Evolutionary conservation across 1,140 invertebrate genomes (phyloP), one percentile per base, ranked within the genome.

Genomic region (Zeugodacus cucurbitae): DNA sequence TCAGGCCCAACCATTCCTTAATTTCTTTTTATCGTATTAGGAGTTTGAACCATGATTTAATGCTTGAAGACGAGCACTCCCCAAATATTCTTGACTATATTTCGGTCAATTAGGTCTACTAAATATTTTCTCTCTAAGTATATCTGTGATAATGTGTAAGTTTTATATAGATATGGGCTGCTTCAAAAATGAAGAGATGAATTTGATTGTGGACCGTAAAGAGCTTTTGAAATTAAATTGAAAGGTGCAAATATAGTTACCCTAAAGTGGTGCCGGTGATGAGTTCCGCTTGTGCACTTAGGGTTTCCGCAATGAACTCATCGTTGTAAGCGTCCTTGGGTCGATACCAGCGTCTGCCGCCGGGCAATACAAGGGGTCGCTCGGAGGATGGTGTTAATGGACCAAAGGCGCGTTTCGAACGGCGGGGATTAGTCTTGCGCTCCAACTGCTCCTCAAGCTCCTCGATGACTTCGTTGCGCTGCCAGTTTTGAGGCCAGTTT

Each of bases 261-360:
- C 97, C 96, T 91, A 96, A 94, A 86, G 95, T 95, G 91, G 95
- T 96, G 89, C 97, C 97, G 70, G 95, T 95, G 86, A 97, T 96
- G 22, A 97, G 95, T 94, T 97, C 96, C 10, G 96, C 95, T 91
- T 97, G 96, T 22, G 95, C 95, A 87, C 95, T 95, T 87, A 97
- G 93, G 5, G 96, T 96, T 91, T 97, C 96, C 64, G 95, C 95
- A 62, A 97, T 97, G 93, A 96, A 95, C 89, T 97, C 96, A 88
- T 97, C 97, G 90, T 96, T 96, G 93, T 96, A 96, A 88, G 96
- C 96, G 93, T 97, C 96, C 91, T 96, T 95, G 4, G 96, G 96
- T 89, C 95, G 95, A 89, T 95, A 95, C 96, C 96, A 97, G 91
- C 95, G 95, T 64, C 96, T 94, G 17, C 96, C 96, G 62, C 96